phyloP scores from a whole-genome alignment of 2,113 vertebrate genomes.

The Nestor notabilis region DNA sequence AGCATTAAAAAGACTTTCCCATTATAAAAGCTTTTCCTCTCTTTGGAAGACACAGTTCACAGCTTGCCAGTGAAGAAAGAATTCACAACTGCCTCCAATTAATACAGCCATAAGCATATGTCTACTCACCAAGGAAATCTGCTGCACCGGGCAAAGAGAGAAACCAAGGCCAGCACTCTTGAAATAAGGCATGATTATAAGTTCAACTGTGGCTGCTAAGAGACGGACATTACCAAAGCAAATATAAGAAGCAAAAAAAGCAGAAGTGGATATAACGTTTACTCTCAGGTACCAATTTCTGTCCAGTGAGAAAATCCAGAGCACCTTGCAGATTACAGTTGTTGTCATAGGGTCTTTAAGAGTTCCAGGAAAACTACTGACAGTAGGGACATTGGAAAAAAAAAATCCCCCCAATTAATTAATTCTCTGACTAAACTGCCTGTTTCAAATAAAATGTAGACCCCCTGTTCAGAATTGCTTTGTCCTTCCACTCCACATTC shows the following conservation, averaged over 20 bases:
- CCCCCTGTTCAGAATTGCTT: neutral
- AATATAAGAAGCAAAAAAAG: neutral
- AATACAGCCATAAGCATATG: neutral
- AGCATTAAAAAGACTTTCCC: neutral
- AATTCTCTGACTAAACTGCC: neutral
- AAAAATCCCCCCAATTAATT: neutral
- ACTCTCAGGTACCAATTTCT: constrained; percentile 39
- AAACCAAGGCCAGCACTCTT: neutral
- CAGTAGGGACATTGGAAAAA: neutral
- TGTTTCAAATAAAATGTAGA: neutral
- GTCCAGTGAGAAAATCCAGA: constrained; percentile 42
- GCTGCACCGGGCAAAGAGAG: neutral
- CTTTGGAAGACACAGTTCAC: neutral
- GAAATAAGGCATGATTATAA: constrained; percentile 19
- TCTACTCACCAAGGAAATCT: constrained; percentile 7
- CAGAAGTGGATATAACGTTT: neutral
- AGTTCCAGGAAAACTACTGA: constrained; percentile 15
- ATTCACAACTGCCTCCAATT: neutral
- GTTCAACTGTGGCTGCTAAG: constrained; percentile 34
- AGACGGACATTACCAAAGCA: constrained; percentile 7
- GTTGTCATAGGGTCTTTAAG: constrained; percentile 1
- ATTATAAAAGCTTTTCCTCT: neutral
- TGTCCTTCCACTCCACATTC: neutral
- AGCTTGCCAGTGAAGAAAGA: neutral
- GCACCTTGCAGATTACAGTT: neutral